Base-by-base conservation (phyloP, 2,888 invertebrate genomes). In the Mythimna ferrago region DNA sequence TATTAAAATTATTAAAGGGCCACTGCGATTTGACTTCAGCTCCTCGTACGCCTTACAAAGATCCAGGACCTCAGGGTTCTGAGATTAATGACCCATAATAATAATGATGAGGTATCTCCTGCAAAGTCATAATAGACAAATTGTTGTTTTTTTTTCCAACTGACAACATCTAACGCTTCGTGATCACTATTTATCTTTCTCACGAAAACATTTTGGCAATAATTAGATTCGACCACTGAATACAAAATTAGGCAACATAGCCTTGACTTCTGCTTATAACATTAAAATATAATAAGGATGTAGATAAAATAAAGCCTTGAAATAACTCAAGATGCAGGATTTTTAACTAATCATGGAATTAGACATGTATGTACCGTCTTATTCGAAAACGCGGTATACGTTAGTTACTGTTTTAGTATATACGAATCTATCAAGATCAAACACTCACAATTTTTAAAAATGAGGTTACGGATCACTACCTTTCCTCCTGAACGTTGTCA, bases 221-320 rank as follows among this genome's bases (percentile, higher is more conserved):
- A 74, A 81, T 73, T 66, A 61, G 21, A 10, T 58, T 62, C 35
- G 38, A 71, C 69, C 51, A 54, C 72, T 62, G 74, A 66, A 76
- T 83, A 79, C 41, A n/a, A 73, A 4, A 77, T 76, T 57, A 70
- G 64, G 26, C 2, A 53, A 32, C 35, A 32, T 56, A 38, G 3
- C 86, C 85, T 76, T 85, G 85, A 85, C 71, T 73, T 83, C 72
- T 82, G 72, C 68, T 71, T 68, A 76, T 56, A 63, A 71, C 58
- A 77, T 86, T 80, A 76, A 41, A 66, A 54, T 53, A 62, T 78
- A 72, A 82, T 74, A 86, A 82, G 84, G 80, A 84, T 85, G 72
- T 73, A 54, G 69, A 70, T 62, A 32, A 65, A 54, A 75, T 63
- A n/a, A 1, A 68, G 32, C 71, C 80, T 85, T 85, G 77, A 80